These are phyloP conservation scores for Dreissena polymorpha DNA, from an alignment of 1,140 invertebrate species.

Conservation along the genomic window DNA sequence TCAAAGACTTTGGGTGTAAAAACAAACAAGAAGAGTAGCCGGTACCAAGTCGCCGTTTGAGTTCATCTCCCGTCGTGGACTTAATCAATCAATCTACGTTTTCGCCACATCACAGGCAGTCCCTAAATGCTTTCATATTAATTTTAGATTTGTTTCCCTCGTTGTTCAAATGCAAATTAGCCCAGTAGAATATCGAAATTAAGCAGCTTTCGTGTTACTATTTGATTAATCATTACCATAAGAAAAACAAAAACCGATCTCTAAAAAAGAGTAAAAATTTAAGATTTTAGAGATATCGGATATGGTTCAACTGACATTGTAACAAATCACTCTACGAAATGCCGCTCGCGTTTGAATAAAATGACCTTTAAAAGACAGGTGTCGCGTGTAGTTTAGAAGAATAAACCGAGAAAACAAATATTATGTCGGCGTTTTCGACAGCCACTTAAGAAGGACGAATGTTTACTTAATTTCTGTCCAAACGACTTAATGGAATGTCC, in stretches of 20 bases:
- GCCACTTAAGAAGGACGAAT: too few relatives aligned
- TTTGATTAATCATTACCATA: constrained; percentile 22
- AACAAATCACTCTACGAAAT: constrained; percentile 34
- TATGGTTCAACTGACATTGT: constrained; percentile 47
- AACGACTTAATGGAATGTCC: too few relatives aligned
- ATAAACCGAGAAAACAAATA: constrained; percentile 30
- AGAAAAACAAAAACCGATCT: constrained; percentile 42
- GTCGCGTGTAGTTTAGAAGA: constrained; percentile 19
- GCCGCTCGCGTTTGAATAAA: background rate
- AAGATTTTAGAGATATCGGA: constrained; percentile 21
- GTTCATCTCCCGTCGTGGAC: too few relatives aligned
- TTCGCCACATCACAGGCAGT: background rate
- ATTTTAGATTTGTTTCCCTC: constrained; percentile 51
- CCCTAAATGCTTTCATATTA: constrained; percentile 50
- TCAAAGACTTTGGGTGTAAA: too few relatives aligned
- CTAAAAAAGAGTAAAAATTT: constrained; percentile 39
- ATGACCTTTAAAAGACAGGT: constrained; percentile 19
- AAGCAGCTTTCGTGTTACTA: background rate
- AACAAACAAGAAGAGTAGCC: too few relatives aligned
- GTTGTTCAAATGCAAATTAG: constrained; percentile 50
- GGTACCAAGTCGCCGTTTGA: too few relatives aligned
- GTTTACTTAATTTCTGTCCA: too few relatives aligned
- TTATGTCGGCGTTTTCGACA: too few relatives aligned
- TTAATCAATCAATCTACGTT: constrained; percentile 38
- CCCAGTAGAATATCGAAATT: background rate